Percentiles rank a stretch among this genome's conserved stretches.
phyloP scores from a whole-genome alignment of 2,797 vertebrate species.

The Chiloscyllium punctatum region DNA sequence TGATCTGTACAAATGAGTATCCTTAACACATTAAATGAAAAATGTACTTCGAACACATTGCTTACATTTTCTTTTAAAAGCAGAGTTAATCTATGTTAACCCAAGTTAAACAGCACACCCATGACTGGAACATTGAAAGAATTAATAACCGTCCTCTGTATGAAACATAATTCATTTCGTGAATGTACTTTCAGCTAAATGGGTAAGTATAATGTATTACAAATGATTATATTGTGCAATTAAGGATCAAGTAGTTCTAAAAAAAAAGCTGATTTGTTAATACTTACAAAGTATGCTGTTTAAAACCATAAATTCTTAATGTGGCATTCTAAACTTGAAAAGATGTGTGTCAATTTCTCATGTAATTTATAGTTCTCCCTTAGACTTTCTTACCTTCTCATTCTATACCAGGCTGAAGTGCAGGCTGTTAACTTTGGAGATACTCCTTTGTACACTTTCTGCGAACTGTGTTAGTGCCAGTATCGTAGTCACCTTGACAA shows the following conservation, averaged over 20 bases:
- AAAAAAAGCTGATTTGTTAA: not conserved
- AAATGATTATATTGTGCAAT: not conserved
- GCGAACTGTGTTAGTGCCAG: not conserved
- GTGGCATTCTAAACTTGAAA: not conserved
- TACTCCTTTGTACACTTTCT: not conserved
- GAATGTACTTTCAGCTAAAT: not conserved
- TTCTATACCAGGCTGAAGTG: not conserved
- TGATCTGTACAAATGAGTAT: not conserved
- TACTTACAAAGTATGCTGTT: no score
- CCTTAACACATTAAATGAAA: not conserved
- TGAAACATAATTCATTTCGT: not conserved
- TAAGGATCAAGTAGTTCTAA: not conserved
- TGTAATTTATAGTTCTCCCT: not conserved
- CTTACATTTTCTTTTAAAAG: no score
- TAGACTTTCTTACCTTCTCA: not conserved
- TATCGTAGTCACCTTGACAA: not conserved
- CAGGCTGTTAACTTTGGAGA: not conserved
- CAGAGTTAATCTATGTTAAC: no score
- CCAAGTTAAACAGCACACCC: not conserved
- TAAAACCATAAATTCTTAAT: not conserved
- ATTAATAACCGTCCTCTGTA: not conserved
- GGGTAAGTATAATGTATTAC: not conserved
- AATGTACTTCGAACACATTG: not conserved
- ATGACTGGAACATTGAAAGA: not conserved
- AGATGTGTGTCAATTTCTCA: not conserved